Conservation (phyloP, 2,113 vertebrate genomes). For the Pavo muticus region DNA sequence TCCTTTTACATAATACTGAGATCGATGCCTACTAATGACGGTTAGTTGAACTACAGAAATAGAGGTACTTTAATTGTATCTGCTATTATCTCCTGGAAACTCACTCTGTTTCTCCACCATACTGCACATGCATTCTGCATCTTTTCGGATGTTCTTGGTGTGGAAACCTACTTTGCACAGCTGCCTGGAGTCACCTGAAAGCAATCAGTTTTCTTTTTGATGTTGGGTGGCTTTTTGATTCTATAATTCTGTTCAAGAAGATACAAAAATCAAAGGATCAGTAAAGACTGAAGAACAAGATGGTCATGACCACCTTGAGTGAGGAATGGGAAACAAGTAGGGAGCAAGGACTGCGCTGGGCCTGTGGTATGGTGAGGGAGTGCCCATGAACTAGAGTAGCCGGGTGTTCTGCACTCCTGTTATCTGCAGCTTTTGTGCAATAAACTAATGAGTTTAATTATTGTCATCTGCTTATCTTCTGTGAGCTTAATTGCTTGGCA, state of each 20-base stretch:
- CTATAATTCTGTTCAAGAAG: background rate
- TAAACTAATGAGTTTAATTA: constrained; percentile 44
- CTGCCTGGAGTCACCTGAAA: background rate
- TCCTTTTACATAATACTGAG: background rate
- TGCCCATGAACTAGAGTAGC: background rate
- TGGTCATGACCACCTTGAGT: background rate
- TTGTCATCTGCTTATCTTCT: constrained; percentile 12
- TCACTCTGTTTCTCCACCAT: background rate
- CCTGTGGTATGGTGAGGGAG: background rate
- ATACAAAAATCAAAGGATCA: background rate
- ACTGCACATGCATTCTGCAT: background rate
- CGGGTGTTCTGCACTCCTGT: background rate
- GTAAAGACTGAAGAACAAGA: background rate
- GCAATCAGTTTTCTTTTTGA: background rate
- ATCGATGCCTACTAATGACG: background rate
- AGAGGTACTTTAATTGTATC: background rate
- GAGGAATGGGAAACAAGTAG: background rate
- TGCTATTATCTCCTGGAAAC: background rate
- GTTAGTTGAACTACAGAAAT: background rate
- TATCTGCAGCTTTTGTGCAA: background rate
- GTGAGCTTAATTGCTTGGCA: constrained; percentile 22
- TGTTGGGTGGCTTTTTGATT: background rate
- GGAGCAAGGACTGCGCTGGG: background rate
- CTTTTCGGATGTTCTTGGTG: background rate
- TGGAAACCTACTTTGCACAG: background rate